Evolutionary conservation across 2,113 vertebrate species (phyloP), one percentile per base, ranked within the genome.

Genomic region (Sitta europaea): DNA sequence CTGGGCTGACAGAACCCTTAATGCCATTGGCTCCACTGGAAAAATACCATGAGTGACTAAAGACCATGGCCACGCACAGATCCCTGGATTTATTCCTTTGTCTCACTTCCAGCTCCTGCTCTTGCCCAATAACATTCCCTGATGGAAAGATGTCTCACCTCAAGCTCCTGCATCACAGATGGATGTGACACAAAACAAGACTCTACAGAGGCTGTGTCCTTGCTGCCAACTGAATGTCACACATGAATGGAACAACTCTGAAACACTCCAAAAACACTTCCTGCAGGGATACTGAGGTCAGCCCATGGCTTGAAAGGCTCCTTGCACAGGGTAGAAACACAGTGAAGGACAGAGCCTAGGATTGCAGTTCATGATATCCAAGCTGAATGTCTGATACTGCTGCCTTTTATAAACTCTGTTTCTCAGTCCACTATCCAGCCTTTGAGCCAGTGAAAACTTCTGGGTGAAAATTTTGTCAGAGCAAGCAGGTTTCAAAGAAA

Each of bases 151-250:
- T 19, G 20, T 45, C 10, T 84, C 42, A 18, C 38, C 67, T 58
- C 35, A 42, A 38, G 12, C 28, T 74, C 11, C 38, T 81, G 65
- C 11, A 42, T 42, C 50, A 12, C 22, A 54, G 36, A 36, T 16
- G 13, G 77, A 71, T 29, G 23, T n/a, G n/a, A n/a, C n/a, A 23
- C 36, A 47, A 53, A 66, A 33, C 24, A 76, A 57, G 38, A 48
- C 6, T 28, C 65, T 74, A 21, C 5, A 57, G 25, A 61, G 19
- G 4, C 0, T 7, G 11, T 27, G 19, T 53, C 14, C 62, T 50
- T 11, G 4, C 31, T 50, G 65, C 65, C 55, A 68, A 21, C 4
- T 0, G 0, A 65, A 57, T 21, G 20, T 6, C 0, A 0, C 2
- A 8, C 25, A 25, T 25, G 15, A 73, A 76, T 45, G 36, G 57